Evolutionary conservation across 2,888 invertebrate species (phyloP).

Genomic region (Terebella lapidaria): DNA sequence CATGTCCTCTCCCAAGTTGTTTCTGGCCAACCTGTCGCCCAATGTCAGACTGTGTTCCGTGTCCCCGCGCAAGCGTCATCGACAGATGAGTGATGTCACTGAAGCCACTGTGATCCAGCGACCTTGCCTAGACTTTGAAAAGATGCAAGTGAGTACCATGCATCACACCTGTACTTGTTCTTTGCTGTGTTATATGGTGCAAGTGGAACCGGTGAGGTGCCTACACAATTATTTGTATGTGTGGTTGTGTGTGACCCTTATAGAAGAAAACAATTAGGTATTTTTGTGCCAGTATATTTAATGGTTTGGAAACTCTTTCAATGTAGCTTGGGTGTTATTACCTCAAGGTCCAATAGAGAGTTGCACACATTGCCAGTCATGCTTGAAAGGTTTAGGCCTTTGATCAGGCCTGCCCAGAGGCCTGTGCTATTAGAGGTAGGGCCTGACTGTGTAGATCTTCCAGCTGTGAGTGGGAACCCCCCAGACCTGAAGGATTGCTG

Average conservation of each 20-base stretch:
- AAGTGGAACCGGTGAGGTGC: neutral
- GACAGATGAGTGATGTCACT: constrained; percentile 52
- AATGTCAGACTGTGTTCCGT: constrained; percentile 47
- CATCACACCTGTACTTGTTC: neutral
- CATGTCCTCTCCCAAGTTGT: constrained; percentile 57
- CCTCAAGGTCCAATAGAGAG: too few species aligned
- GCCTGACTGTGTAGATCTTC: too few species aligned
- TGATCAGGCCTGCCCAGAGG: too few species aligned
- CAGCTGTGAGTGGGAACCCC: too few species aligned
- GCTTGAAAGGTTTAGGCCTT: too few species aligned
- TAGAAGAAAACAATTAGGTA: too few species aligned
- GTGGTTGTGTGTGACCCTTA: neutral
- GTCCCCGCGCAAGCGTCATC: constrained; percentile 62
- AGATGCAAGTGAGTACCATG: constrained; percentile 68
- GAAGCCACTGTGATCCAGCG: constrained; percentile 61
- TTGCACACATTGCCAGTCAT: too few species aligned
- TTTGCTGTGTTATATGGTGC: neutral
- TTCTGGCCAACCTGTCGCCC: constrained; percentile 42
- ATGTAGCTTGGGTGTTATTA: too few species aligned
- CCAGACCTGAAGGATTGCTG: too few species aligned
- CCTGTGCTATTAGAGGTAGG: too few species aligned
- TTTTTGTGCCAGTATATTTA: too few species aligned
- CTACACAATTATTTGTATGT: neutral
- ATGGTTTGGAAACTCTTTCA: too few species aligned
- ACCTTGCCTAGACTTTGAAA: constrained; percentile 91